Evolutionary conservation across 2,113 vertebrate genomes (phyloP), one percentile per base, ranked within the genome.

Genomic region (Toxotes chatareus): DNA sequence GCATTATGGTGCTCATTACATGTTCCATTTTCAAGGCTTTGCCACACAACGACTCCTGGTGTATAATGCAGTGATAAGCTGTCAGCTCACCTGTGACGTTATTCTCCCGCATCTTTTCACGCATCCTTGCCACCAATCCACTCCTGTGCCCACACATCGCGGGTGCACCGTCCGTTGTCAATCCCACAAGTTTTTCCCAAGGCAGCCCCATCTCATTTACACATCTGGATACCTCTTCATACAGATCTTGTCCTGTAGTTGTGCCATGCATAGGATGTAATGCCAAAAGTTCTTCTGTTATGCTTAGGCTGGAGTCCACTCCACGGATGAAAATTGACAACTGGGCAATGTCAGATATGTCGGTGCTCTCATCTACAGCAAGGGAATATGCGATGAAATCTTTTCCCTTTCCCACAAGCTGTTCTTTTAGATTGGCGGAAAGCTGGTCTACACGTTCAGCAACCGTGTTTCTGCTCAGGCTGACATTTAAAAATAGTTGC

Each of bases 11-110:
- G 69, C 36, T 74, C 83, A 83, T 87, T 34, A 87, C 62, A 89
- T 87, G 69, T 47, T 87, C 71, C 85, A 89, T 85, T 62, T 85
- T 85, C 36, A 87, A 31, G 19, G 75, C 84, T 80, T 82, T 86
- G 9, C 75, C 84, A 80, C 86, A 84, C 44, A 90, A 55, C 14
- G 73, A 16, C n/a, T n/a, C 83, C 32, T 88, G 88, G 32, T 87
- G 82, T 84, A 71, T 83, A 19, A 75, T 68, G 34, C 55, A 79
- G 73, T 27, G 27, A 27, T 27, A 27, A 27, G 27, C n/a, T 27
- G 1, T 27, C 27, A 27, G 27, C 27, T 27, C 85, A 82, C 53
- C 51, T 62, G 69, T 46, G 19, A 14, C 12, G 38, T 90, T 85
- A 68, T 79, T 51, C n/a, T 68, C 42, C 46, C 5, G 36, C 40